Base-by-base conservation (phyloP, 1,140 invertebrate genomes). In the Pachyrhynchus sulphureomaculatus region DNA sequence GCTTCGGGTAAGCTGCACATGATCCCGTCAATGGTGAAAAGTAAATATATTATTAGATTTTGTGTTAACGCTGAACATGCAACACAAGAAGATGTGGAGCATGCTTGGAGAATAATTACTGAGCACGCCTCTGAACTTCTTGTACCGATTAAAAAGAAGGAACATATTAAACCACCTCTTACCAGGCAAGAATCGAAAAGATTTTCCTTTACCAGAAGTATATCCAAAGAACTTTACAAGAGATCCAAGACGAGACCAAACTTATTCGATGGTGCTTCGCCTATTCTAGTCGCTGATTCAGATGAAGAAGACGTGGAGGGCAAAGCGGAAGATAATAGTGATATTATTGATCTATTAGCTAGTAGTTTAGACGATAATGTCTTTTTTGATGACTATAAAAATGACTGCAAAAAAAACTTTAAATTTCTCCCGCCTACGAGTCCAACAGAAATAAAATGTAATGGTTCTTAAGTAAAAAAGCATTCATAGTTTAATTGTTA, bases 1-100 rank as follows among this genome's bases (percentile, higher is more conserved):
- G 89, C 89, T 9, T 91, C 90, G 0, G 92, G 93, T 2, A 88
- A 89, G 69, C 78, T 96, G 17, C 92, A 95, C 74, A 93, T 96
- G 91, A 92, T 95, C 24, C 92, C 92, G 0, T 89, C 91, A 0
- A 83, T 85, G 24, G 82, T 93, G 0, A 88, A 86, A 76, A 86
- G 86, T 20, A 85, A 87, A 69, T 94, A 91, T 72, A 79, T 85
- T 2, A 88, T 97, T 62, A 80, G 92, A 39, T 93, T 95, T 75
- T 95, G 90, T 71, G 87, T 96, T 0, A 89, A 88, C 33, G 82
- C 87, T 10, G 88, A 95, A 74, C 82, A 91, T 68, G 90, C 92
- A 4, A 85, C 74, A 0, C 86, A 92, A 24, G 81, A 83, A 2
- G 88, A 95, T 69, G 87, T 95, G 18, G 79, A 87, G n/a, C 83